A percentile compares a stretch with the other conserved stretches of the same genome.
Conservation (phyloP, 2,113 vertebrate species). For the Hippoglossus stenolepis region DNA sequence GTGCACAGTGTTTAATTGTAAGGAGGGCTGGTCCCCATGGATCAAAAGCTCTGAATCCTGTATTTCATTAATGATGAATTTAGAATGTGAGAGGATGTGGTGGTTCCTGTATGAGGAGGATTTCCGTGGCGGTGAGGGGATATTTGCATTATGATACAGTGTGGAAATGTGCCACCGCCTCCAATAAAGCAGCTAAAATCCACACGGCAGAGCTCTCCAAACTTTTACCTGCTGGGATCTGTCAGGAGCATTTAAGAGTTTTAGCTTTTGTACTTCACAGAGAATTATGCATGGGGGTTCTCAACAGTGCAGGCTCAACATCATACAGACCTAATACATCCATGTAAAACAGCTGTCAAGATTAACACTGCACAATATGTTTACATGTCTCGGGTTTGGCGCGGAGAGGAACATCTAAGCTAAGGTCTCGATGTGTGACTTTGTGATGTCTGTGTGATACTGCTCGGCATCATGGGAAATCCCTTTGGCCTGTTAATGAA, state of each 20-base stretch:
- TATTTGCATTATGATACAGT: conserved; percentile 62
- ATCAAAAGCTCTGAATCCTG: conserved; percentile 27
- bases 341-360: conserved; percentile 82
- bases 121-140: conserved; percentile 40
- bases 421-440: conserved; percentile 42
- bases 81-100: conserved; percentile 33
- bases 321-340: conserved; percentile 73
- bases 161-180: conserved; percentile 67
- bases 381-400: conserved; percentile 70
- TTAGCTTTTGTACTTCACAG: conserved; percentile 78
- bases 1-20: conserved; percentile 30
- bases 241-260: conserved; percentile 80
- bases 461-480: conserved; percentile 46
- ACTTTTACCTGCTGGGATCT: conserved; percentile 83
- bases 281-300: conserved; percentile 79
- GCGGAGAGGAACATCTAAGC: conserved; percentile 52
- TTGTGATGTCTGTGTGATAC: conserved; percentile 56
- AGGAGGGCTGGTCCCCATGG: conserved; percentile 30
- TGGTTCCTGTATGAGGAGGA: conserved; percentile 26
- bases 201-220: conserved; percentile 73
- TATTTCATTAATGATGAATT: conserved; percentile 61
- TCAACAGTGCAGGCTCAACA: conserved; percentile 72
- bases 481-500: conserved; percentile 49
- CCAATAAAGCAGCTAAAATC: conserved; percentile 74
- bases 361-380: conserved; percentile 80